Evolutionary conservation across 2,888 invertebrate species (phyloP).

Genomic region (Pimpla rufipes): DNA sequence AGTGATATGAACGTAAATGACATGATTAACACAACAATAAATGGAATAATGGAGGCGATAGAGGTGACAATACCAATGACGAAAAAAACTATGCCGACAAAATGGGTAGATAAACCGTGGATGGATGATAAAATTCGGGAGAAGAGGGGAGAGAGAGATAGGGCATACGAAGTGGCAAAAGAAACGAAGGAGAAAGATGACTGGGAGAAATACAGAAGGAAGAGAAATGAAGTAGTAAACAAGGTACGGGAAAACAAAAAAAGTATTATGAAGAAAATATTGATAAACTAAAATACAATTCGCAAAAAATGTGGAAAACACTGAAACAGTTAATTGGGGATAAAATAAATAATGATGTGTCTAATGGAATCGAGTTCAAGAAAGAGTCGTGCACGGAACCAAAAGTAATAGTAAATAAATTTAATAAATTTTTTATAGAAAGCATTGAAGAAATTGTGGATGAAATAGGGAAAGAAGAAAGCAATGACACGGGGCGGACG

Average conservation of each 20-base stretch:
- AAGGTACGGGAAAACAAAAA: conserved; percentile 24
- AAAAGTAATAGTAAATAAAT: conserved; percentile 64
- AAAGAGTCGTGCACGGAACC: neutral
- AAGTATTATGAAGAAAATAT: conserved; percentile 40
- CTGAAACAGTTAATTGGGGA: conserved; percentile 47
- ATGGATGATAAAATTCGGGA: conserved; percentile 16
- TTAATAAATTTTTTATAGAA: conserved; percentile 59
- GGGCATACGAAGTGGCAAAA: conserved; percentile 8
- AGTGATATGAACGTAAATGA: neutral
- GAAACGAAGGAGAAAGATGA: neutral
- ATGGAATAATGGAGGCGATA: conserved; percentile 4
- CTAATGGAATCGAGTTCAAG: conserved; percentile 35
- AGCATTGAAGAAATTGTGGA: conserved; percentile 50
- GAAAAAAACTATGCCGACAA: conserved; percentile 17
- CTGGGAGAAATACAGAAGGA: conserved; percentile 20
- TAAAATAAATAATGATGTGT: neutral
- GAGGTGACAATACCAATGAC: conserved; percentile 22
- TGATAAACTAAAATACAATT: conserved; percentile 26
- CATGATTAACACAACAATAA: neutral
- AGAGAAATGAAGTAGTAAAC: conserved; percentile 27
- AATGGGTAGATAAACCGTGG: conserved; percentile 54
- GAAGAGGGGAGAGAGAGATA: conserved; percentile 23
- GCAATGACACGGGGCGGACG: neutral
- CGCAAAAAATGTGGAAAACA: conserved; percentile 51
- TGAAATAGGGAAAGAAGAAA: conserved; percentile 16